Evolutionary conservation across 2,888 invertebrate genomes (phyloP).

Genomic region (Anarsia innoxiella): DNA sequence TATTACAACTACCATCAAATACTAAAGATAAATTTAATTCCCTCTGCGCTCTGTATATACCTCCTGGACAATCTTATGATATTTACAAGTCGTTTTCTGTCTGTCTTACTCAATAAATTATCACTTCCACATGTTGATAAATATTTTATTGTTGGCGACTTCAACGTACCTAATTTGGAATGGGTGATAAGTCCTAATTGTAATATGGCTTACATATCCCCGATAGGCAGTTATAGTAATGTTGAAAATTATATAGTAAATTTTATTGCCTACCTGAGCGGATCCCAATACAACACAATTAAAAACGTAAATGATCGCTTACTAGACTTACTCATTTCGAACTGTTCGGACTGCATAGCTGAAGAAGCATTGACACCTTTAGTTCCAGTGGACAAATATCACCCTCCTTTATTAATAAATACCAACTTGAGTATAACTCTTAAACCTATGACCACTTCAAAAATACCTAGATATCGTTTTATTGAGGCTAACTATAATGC

Average conservation of each 20-base stretch:
- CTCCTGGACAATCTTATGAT: background rate
- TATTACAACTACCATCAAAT: background rate
- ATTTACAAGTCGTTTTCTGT: background rate
- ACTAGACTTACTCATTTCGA: background rate
- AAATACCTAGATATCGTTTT: background rate
- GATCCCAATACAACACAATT: background rate
- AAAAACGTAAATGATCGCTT: background rate
- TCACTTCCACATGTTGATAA: background rate
- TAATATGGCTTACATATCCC: too few relatives aligned
- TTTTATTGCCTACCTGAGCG: background rate
- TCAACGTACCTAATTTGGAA: background rate
- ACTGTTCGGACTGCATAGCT: background rate
- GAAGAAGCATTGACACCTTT: background rate
- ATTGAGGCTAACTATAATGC: background rate
- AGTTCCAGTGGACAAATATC: background rate
- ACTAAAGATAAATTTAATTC: background rate
- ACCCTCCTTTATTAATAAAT: background rate
- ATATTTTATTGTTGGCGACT: slow-evolving; percentile 3
- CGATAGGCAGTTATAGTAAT: background rate
- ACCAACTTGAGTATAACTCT: background rate
- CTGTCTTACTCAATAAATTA: background rate
- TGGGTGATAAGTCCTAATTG: too few relatives aligned
- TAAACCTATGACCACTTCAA: background rate
- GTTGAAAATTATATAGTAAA: background rate
- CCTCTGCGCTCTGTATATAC: background rate